These are phyloP conservation scores for Torymus tubicola DNA, from an alignment of 2,888 invertebrate species.

Conservation along the genomic window DNA sequence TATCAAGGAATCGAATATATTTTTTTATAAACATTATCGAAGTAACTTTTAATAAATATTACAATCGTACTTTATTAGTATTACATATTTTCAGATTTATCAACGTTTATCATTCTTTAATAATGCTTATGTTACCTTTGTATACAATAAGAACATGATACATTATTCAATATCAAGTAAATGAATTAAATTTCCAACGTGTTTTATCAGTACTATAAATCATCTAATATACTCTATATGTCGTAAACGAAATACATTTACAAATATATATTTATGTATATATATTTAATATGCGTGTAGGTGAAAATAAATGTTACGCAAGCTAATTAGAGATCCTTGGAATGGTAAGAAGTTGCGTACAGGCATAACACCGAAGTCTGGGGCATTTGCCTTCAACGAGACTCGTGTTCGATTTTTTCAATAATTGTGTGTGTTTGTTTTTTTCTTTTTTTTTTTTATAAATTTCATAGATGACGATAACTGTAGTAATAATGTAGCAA, in stretches of 20 bases:
- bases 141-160: constrained; percentile 4
- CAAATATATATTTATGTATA: background rate
- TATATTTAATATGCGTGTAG: background rate
- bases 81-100: background rate
- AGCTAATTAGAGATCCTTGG: constrained; percentile 20
- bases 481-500: constrained; percentile 42
- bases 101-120: constrained; percentile 4
- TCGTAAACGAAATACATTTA: background rate
- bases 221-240: background rate
- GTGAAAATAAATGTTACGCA: constrained; percentile 26
- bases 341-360: constrained; percentile 18
- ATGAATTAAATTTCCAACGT: no score
- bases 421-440: background rate
- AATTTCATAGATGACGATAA: constrained; percentile 48
- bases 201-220: no score
- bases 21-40: background rate
- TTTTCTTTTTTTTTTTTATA: constrained; percentile 35
- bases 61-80: background rate
- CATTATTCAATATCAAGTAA: no score
- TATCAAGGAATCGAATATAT: background rate
- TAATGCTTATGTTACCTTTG: constrained; percentile 1
- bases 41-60: constrained; percentile 22
- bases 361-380: constrained; percentile 42
- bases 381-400: constrained; percentile 53
- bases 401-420: constrained; percentile 18